phyloP scores from a whole-genome alignment of 2,888 invertebrate genomes.

The Megalurothrips usitatus region DNA sequence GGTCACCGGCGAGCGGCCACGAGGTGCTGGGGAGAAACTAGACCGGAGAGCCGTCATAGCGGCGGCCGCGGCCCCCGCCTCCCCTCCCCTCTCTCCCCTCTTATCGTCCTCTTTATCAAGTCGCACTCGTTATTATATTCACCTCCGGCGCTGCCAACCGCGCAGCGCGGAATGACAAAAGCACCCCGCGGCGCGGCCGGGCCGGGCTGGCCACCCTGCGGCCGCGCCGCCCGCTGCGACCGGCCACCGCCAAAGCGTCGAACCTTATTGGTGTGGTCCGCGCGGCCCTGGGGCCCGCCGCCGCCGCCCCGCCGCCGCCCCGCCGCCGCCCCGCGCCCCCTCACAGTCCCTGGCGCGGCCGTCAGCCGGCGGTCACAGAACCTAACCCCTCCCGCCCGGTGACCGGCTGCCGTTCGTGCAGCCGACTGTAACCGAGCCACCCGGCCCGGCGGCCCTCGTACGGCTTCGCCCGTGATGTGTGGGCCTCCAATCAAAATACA shows the following conservation, averaged over 20 bases:
- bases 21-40: too few relatives aligned
- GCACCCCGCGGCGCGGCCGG: too few relatives aligned
- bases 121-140: too few relatives aligned
- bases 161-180: too few relatives aligned
- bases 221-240: background rate
- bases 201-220: too few relatives aligned
- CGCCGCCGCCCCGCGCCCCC: background rate
- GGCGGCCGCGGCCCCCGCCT: too few relatives aligned
- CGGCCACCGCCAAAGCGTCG: background rate
- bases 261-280: too few relatives aligned
- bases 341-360: background rate
- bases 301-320: background rate
- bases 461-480: conserved; percentile 5
- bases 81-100: too few relatives aligned
- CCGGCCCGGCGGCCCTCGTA: background rate
- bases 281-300: background rate
- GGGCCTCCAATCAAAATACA: background rate
- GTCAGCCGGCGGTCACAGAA: background rate
- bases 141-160: too few relatives aligned
- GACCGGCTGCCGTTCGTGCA: background rate
- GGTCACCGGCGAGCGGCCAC: too few relatives aligned
- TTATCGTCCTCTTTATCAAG: too few relatives aligned
- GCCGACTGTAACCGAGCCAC: conserved; percentile 1
- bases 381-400: background rate
- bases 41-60: too few relatives aligned